Evolutionary conservation across 2,113 vertebrate species (phyloP), one percentile per base, ranked within the genome.

Genomic region (Otis tarda): DNA sequence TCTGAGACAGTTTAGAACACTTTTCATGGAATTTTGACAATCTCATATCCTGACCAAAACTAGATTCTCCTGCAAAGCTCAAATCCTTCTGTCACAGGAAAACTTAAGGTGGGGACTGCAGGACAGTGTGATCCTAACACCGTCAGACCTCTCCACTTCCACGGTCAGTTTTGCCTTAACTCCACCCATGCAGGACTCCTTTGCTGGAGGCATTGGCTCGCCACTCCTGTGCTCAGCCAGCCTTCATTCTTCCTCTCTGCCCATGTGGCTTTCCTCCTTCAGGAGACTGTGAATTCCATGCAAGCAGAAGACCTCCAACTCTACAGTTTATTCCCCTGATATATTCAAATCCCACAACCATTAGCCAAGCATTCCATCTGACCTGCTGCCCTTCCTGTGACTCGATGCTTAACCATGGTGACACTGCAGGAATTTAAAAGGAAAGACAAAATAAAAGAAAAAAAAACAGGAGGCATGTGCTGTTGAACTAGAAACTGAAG

Each of bases 361-460:
- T 75, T 84, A 92, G 27, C 15, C 47, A 88, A 52, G 70, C n/a
- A 82, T 92, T 86, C 50, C n/a, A 33, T 21, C 14, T 71, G 83
- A 78, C 57, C 41, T 69, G 41, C 47, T 74, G 89, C 73, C 47
- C 87, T 93, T 83, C 73, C 71, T 85, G 89, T 63, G 61, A 85
- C 83, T 79, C 4, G 2, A 63, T 63, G 61, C 15, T 67, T 74
- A 71, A 67, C 65, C 24, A 28, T 18, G 30, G 80, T 61, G 17
- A 83, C 41, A 12, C n/a, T 57, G 17, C 57, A 79, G 27, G 27
- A 83, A 79, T 91, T 78, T 23, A 70, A 70, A 82, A 82, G 10
- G 33, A 83, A 78, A 81, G n/a, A 52, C 41, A 41, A 41, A 41
- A 15, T 3, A 30, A 81, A 1, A 16, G 56, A 81, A 90, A 77